Conservation (phyloP, 2,113 vertebrate species). For the Oryctolagus cuniculus region DNA sequence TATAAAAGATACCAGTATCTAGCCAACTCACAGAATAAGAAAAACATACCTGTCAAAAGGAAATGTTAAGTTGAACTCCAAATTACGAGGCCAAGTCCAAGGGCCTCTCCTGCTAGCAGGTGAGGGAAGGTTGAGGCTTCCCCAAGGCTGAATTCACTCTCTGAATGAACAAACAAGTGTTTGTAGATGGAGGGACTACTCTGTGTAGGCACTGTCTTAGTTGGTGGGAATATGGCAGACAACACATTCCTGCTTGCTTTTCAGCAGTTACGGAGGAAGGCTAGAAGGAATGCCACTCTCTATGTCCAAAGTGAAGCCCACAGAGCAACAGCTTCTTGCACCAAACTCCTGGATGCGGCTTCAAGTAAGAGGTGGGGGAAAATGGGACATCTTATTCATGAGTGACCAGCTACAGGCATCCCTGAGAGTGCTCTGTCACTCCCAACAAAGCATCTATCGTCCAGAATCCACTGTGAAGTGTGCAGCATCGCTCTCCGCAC, state of each 20-base stretch:
- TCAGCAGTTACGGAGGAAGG: constrained; percentile 11
- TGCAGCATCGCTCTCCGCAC: neutral
- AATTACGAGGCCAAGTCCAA: neutral
- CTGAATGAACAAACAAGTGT: constrained; percentile 4
- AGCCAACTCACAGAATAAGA: constrained; percentile 1
- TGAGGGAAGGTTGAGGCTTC: neutral
- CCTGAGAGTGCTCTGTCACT: constrained; percentile 40
- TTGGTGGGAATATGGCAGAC: neutral
- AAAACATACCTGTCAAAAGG: constrained; percentile 36
- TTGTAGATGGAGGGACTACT: neutral
- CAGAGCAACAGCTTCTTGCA: neutral
- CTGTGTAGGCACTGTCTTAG: neutral
- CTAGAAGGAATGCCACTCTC: neutral
- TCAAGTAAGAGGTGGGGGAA: neutral
- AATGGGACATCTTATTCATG: neutral
- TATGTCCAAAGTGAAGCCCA: constrained; percentile 35
- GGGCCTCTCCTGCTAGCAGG: neutral
- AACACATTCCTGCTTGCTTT: constrained; percentile 12
- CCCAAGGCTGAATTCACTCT: constrained; percentile 38
- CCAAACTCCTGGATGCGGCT: neutral
- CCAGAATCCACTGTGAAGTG: neutral
- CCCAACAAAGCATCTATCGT: neutral
- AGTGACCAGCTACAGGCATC: neutral
- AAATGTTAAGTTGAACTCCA: constrained; percentile 37
- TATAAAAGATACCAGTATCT: constrained; percentile 40